Evolutionary conservation across 2,113 vertebrate genomes (phyloP), one percentile per base, ranked within the genome.

Genomic region (Brienomyrus brachyistius): DNA sequence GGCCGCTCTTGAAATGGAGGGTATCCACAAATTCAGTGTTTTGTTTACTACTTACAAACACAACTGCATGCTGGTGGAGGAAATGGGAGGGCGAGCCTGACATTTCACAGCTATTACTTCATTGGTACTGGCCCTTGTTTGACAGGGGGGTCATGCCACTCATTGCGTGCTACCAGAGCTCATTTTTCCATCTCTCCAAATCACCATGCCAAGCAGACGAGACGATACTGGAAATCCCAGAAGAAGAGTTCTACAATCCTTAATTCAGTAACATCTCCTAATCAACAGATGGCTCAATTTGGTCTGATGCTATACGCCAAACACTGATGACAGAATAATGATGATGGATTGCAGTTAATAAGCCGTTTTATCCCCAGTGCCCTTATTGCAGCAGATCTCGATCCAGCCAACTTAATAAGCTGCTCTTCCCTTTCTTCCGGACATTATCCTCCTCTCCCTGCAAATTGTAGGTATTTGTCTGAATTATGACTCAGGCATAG

Each of bases 381-480:
- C 5, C 21, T 43, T 23, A 77, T 52, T 48, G 19, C 31, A 43
- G 27, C 27, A 77, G 87, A 51, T 31, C 35, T 84, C 17, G 4
- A 54, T 47, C 80, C 84, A 19, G 77, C 56, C 80, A 80, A 59
- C 45, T 51, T 31, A 66, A 77, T 48, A 88, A 35, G 54, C 47
- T 40, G 21, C 11, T 84, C 17, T 40, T n/a, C 52, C 59, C 31
- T 70, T 40, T 84, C 15, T 74, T 87, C 45, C 21, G 31, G 82
- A 56, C 62, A 77, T 86, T 62, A 56, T 40, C 70, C 45, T 35
- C 43, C 80, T 47, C 56, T 52, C n/a, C 19, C 74, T 59, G 27
- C 40, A 59, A 89, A 91, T 84, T 84, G 90, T 70, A 89, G 70
- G 66, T 74, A 87, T 89, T 91, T 90, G 87, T 90, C 83, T 27